A percentile compares a stretch with the other conserved stretches of the same genome.
These are phyloP conservation scores for Myotis brandtii DNA, from an alignment of 2,113 vertebrate species.

Conservation along the genomic window DNA sequence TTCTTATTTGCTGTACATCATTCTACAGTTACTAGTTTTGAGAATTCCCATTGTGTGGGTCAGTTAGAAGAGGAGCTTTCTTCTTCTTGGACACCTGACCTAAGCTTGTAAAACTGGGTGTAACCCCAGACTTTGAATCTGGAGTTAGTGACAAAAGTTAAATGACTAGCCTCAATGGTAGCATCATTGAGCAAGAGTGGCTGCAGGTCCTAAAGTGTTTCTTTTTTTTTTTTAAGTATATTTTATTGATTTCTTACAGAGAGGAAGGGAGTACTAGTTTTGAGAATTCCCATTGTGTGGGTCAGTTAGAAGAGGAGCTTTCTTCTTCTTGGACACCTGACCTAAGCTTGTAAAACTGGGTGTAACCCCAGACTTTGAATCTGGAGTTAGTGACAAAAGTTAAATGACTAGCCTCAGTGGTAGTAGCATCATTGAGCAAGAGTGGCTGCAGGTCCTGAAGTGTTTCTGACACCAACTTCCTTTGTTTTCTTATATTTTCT, in stretches of 20 bases:
- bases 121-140: not conserved
- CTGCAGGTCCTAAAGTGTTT: no score
- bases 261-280: no score
- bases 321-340: not conserved
- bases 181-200: not conserved
- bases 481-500: not conserved
- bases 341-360: not conserved
- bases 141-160: not conserved
- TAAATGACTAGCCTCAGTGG: not conserved
- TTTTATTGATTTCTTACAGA: no score
- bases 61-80: not conserved
- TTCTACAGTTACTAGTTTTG: not conserved
- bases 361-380: not conserved
- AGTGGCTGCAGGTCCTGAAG: not conserved
- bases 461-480: not conserved
- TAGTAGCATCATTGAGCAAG: not conserved
- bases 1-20: not conserved
- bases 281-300: not conserved
- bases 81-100: not conserved
- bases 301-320: not conserved
- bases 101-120: not conserved
- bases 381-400: not conserved
- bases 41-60: not conserved
- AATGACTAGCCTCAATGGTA: not conserved
- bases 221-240: no score